Evolutionary conservation across 2,113 vertebrate species (phyloP).

Genomic region (Amblyornis subalaris): DNA sequence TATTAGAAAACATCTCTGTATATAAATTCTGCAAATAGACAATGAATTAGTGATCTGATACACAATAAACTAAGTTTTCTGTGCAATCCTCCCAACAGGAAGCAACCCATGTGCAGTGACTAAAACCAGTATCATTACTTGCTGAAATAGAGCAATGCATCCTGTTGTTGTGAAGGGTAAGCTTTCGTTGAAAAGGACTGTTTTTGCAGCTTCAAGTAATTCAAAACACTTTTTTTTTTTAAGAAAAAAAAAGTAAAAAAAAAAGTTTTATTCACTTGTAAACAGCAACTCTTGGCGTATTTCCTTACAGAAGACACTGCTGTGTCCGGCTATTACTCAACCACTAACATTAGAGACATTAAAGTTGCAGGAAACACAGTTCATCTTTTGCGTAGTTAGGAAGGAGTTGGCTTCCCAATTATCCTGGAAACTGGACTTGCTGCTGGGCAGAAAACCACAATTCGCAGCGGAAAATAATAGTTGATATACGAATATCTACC

Average conservation of each 20-base stretch:
- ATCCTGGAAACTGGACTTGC: constrained; percentile 36
- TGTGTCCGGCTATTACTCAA: constrained; percentile 56
- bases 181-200: constrained; percentile 31
- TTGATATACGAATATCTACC: constrained; percentile 28
- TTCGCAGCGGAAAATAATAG: constrained; percentile 37
- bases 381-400: constrained; percentile 43
- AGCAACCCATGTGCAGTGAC: background rate
- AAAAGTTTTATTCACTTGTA: background rate
- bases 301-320: constrained; percentile 27
- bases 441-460: constrained; percentile 62
- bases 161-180: constrained; percentile 32
- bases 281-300: background rate
- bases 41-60: background rate
- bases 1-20: background rate
- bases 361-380: constrained; percentile 55
- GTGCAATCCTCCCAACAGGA: constrained; percentile 9
- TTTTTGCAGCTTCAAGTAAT: constrained; percentile 35
- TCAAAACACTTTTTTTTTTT: background rate
- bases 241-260: background rate
- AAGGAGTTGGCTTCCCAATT: constrained; percentile 60
- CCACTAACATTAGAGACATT: background rate
- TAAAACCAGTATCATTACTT: constrained; percentile 40
- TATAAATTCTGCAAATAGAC: background rate
- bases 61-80: background rate
- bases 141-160: background rate